These are phyloP conservation scores for Aphodius granarius DNA, from an alignment of 2,888 invertebrate species.

Conservation along the genomic window DNA sequence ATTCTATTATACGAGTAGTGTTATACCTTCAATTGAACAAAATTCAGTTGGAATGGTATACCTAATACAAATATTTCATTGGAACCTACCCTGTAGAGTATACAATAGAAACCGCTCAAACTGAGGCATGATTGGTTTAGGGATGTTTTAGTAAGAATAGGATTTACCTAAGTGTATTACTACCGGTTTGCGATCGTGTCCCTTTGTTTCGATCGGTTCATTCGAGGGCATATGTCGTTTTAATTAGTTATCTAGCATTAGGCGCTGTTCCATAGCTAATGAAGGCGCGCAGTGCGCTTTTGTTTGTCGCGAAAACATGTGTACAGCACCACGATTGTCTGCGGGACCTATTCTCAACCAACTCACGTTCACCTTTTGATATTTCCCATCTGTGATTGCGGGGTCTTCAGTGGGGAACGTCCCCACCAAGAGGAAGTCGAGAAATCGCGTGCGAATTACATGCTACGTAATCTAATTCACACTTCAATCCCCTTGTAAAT, in stretches of 20 bases:
- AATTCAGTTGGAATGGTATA: neutral
- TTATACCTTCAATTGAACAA: neutral
- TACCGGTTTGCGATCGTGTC: neutral
- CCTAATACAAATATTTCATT: neutral
- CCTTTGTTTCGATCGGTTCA: neutral
- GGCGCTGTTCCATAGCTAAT: neutral
- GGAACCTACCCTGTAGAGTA: neutral
- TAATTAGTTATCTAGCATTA: conserved; percentile 5
- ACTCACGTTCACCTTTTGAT: conserved; percentile 4
- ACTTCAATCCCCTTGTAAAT: conserved; percentile 36
- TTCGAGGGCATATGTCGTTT: conserved; percentile 6
- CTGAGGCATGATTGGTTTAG: neutral
- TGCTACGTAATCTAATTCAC: conserved; percentile 39
- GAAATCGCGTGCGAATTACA: conserved; percentile 43
- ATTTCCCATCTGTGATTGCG: neutral
- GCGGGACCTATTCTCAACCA: neutral
- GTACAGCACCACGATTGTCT: neutral
- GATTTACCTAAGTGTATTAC: neutral
- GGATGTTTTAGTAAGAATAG: neutral
- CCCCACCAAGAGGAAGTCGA: conserved; percentile 39
- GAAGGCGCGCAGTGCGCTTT: neutral
- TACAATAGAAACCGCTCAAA: neutral
- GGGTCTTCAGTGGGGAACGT: neutral
- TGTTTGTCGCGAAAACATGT: conserved; percentile 6
- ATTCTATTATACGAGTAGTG: neutral